A percentile compares a stretch with the other conserved stretches of the same genome.
Conservation (phyloP, 2,113 vertebrate genomes). For the Archilochus colubris region DNA sequence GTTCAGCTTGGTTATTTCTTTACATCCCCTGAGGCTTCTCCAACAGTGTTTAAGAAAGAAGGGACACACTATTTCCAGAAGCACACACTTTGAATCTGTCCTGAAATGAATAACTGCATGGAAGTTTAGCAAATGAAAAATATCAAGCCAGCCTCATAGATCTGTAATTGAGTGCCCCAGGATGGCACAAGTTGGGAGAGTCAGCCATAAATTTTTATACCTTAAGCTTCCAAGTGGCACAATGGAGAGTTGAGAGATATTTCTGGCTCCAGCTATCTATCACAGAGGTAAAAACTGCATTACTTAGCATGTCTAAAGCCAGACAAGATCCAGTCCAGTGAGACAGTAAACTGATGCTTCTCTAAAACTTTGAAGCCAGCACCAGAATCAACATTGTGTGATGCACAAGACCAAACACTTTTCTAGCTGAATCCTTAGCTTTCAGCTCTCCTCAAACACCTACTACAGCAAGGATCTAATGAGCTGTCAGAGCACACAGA, state of each 20-base stretch:
- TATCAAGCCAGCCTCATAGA: conserved; percentile 26
- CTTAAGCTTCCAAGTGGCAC: conserved; percentile 42
- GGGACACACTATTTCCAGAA: conserved; percentile 52
- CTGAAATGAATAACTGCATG: conserved; percentile 61
- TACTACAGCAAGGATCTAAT: background rate
- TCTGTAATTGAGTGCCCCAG: conserved; percentile 22
- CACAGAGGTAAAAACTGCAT: conserved; percentile 51
- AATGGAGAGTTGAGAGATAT: conserved; percentile 35
- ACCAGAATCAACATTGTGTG: background rate
- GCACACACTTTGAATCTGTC: conserved; percentile 26
- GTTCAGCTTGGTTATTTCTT: background rate
- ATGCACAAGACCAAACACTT: background rate
- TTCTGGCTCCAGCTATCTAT: conserved; percentile 55
- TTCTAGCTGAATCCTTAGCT: background rate
- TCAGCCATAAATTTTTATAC: conserved; percentile 52
- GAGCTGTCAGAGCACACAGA: background rate
- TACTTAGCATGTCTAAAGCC: conserved; percentile 29
- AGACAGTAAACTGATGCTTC: conserved; percentile 55
- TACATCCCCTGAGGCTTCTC: conserved; percentile 3
- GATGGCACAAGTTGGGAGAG: conserved; percentile 4
- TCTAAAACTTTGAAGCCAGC: conserved; percentile 34
- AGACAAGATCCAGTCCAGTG: conserved; percentile 22
- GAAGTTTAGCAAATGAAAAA: conserved; percentile 70
- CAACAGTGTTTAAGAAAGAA: conserved; percentile 11
- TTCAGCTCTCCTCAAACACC: background rate